Evolutionary conservation across 2,888 invertebrate species (phyloP).

Genomic region (Drosophila falleni): DNA sequence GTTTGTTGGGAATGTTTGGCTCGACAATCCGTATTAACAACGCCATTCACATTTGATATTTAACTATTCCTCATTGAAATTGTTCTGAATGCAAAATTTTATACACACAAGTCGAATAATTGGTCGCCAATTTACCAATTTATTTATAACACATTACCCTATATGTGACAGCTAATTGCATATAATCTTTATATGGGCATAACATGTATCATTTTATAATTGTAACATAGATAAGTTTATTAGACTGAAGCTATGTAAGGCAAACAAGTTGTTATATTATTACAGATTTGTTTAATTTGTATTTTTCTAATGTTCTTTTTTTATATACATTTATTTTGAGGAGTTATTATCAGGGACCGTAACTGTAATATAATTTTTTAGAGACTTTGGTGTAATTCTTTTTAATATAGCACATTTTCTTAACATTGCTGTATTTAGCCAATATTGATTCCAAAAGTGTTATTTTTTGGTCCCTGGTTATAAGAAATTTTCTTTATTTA

Average conservation of each 20-base stretch:
- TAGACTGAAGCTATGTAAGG: neutral
- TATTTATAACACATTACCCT: constrained; percentile 10
- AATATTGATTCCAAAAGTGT: neutral
- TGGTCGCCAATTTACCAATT: constrained; percentile 21
- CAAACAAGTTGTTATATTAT: neutral
- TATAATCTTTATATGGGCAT: neutral
- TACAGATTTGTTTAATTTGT: constrained; percentile 2
- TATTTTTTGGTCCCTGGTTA: too few relatives aligned
- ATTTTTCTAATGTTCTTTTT: neutral
- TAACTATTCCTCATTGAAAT: constrained; percentile 75
- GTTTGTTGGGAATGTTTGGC: constrained; percentile 6
- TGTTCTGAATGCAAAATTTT: constrained; percentile 84
- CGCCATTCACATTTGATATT: constrained; percentile 62
- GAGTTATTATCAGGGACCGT: neutral
- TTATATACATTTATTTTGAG: neutral
- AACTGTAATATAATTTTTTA: too few relatives aligned
- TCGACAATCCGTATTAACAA: constrained; percentile 45
- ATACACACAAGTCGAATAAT: constrained; percentile 39
- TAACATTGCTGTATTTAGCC: neutral
- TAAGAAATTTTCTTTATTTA: neutral
- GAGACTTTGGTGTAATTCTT: too few relatives aligned
- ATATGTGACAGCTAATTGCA: constrained; percentile 1
- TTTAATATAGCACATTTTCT: neutral
- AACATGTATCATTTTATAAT: constrained; percentile 1
- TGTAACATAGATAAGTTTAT: neutral